phyloP scores from a whole-genome alignment of 2,113 vertebrate genomes.

The Pelodiscus sinensis region DNA sequence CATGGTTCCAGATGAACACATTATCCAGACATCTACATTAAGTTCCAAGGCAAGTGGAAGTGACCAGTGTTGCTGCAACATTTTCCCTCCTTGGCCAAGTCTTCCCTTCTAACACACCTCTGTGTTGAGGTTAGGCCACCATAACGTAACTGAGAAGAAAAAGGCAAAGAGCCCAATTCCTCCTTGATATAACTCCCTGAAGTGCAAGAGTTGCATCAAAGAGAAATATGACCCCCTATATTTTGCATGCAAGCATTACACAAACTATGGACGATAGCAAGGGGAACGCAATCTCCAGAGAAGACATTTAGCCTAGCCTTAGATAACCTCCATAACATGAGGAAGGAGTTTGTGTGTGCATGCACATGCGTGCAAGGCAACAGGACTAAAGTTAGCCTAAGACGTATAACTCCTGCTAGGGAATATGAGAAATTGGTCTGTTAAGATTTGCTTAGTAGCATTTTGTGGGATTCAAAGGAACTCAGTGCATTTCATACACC shows the following conservation, averaged over 20 bases:
- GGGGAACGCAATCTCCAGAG: neutral
- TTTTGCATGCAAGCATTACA: neutral
- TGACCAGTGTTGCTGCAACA: neutral
- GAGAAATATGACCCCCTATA: neutral
- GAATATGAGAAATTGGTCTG: neutral
- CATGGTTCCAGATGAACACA: neutral
- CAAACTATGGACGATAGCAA: neutral
- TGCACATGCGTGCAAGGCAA: slow-evolving; percentile 13
- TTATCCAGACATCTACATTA: neutral
- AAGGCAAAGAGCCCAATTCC: neutral
- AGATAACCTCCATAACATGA: neutral
- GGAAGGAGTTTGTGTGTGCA: slow-evolving; percentile 14
- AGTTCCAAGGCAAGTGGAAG: neutral
- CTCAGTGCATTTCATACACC: neutral
- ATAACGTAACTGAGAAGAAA: slow-evolving; percentile 6
- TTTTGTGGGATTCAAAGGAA: slow-evolving; percentile 10
- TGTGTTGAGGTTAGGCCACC: neutral
- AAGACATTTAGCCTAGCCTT: neutral
- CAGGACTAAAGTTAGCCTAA: slow-evolving; percentile 7
- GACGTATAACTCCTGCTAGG: neutral
- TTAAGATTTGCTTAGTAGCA: slow-evolving; percentile 6
- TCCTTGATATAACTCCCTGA: neutral
- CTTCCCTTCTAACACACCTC: neutral
- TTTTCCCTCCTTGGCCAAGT: neutral
- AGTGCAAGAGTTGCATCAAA: neutral